Conservation (phyloP, 2,797 vertebrate genomes). For the Malurus leucopterus region DNA sequence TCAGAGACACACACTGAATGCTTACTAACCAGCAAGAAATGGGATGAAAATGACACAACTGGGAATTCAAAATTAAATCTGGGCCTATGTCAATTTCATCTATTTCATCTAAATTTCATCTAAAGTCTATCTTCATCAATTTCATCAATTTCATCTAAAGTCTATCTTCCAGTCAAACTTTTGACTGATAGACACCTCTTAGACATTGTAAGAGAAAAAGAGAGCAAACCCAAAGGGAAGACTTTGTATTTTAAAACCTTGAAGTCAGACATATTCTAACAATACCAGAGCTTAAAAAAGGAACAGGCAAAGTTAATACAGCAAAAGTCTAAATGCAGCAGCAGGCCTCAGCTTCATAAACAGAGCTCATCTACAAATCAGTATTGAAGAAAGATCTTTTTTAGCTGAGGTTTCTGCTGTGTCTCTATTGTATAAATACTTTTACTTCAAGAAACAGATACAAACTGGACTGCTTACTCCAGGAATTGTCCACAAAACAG, state of each 20-base stretch:
- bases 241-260: not conserved
- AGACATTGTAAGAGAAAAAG: not conserved
- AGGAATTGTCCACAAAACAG: not conserved
- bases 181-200: not conserved
- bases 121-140: no score
- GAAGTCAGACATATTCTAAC: not conserved
- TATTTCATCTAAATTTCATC: no score
- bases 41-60: not conserved
- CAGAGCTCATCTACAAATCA: not conserved
- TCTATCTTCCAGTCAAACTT: not conserved
- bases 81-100: not conserved
- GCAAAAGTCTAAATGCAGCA: not conserved
- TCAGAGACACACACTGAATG: not conserved
- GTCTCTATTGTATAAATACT: not conserved
- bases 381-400: not conserved
- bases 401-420: not conserved
- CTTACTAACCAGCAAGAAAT: not conserved
- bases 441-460: not conserved
- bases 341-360: not conserved
- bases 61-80: not conserved
- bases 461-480: not conserved
- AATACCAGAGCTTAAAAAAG: not conserved
- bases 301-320: not conserved
- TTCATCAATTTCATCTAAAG: not conserved
- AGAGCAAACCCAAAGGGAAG: not conserved